Conservation (phyloP, 2,888 invertebrate species). For the Orchestes rusci region DNA sequence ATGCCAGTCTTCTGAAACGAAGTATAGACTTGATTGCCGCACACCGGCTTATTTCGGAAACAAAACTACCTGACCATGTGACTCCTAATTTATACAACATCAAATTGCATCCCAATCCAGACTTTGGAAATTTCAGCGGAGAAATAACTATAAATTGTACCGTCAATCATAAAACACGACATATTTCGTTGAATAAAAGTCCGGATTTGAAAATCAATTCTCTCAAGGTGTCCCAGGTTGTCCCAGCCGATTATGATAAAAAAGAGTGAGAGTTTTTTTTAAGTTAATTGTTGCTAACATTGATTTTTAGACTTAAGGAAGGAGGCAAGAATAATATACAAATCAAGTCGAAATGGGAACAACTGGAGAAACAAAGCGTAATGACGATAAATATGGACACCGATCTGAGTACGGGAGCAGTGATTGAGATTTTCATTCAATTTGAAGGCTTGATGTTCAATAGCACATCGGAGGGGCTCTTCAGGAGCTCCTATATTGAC, state of each 20-base stretch:
- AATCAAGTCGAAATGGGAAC: slow-evolving; percentile 37
- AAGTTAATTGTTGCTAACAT: too few species aligned
- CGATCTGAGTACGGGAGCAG: slow-evolving; percentile 49
- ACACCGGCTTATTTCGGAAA: slow-evolving; percentile 56
- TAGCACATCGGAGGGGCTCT: slow-evolving; percentile 60
- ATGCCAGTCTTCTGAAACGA: slow-evolving; percentile 34
- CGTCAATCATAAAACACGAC: slow-evolving; percentile 55
- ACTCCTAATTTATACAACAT: slow-evolving; percentile 60
- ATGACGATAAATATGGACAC: slow-evolving; percentile 55
- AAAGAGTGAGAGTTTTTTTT: slow-evolving; percentile 16
- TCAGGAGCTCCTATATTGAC: slow-evolving; percentile 57
- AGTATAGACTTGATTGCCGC: slow-evolving; percentile 69
- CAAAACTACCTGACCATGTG: slow-evolving; percentile 55
- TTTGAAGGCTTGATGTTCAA: slow-evolving; percentile 59
- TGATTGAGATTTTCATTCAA: slow-evolving; percentile 55
- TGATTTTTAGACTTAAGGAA: too few species aligned
- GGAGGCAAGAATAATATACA: too few species aligned
- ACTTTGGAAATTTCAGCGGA: slow-evolving; percentile 56
- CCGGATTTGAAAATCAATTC: slow-evolving; percentile 55
- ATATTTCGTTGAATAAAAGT: slow-evolving; percentile 59
- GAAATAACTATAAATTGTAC: slow-evolving; percentile 61
- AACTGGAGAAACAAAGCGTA: slow-evolving; percentile 55
- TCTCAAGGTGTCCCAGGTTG: slow-evolving; percentile 30
- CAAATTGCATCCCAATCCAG: slow-evolving; percentile 58
- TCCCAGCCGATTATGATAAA: slow-evolving; percentile 31